phyloP scores from a whole-genome alignment of 2,888 invertebrate genomes.

The Margaritifera margaritifera region DNA sequence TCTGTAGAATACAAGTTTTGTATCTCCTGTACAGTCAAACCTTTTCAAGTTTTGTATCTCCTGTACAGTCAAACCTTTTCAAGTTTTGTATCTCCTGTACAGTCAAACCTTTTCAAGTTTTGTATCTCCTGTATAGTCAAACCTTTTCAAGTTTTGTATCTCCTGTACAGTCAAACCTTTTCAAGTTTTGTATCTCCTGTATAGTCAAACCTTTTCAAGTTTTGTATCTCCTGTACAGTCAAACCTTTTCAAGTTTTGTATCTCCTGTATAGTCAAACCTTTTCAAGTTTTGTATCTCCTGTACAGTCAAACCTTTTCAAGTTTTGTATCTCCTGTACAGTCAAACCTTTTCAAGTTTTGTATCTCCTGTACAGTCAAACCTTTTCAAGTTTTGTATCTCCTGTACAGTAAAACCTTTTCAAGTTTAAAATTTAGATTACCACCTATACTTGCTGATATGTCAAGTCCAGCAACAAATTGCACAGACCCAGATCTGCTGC shows the following conservation, averaged over 20 bases:
- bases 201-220: background rate
- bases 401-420: background rate
- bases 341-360: background rate
- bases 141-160: background rate
- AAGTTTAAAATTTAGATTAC: too few relatives aligned
- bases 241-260: background rate
- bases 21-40: background rate
- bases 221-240: background rate
- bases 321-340: too few relatives aligned
- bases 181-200: too few relatives aligned
- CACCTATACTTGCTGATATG: too few relatives aligned
- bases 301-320: background rate
- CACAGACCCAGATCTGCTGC: too few relatives aligned
- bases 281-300: background rate
- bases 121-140: background rate
- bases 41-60: background rate
- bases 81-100: too few relatives aligned
- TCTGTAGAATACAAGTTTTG: background rate
- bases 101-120: background rate
- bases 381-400: background rate
- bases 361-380: background rate
- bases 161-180: background rate
- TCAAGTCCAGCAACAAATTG: too few relatives aligned
- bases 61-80: background rate
- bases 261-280: background rate